Base-by-base conservation (phyloP, 2,888 invertebrate genomes). In the Euplexia lucipara region DNA sequence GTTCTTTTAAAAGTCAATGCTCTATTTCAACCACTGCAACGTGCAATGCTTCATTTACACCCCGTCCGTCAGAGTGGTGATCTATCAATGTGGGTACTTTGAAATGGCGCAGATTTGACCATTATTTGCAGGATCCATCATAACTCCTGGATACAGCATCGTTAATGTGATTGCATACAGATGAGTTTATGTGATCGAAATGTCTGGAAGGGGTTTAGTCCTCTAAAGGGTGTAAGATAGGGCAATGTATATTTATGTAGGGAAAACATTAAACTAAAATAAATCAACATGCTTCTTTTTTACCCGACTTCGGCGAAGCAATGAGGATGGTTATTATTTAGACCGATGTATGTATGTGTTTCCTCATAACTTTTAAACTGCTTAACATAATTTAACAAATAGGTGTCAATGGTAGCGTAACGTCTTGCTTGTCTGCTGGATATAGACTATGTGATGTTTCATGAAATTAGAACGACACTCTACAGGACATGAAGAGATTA, bases 41-140 rank as follows among this genome's bases (percentile, higher is more conserved):
- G 37, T 16, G 8, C 32, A 34, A 22, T 37, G 26, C 32, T 42
- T 45, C 45, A 62, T 76, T 70, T 54, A n/a, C 14, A 39, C n/a
- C 30, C 22, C 45, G 44, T 42, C 64, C 9, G 20, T 62, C 72
- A 56, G 42, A 52, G 20, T 26, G 49, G 77, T 51, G 41, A 71
- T 71, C 44, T 52, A 64, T 77, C 64, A 63, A 52, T 18, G 51
- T 52, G 22, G 39, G 12, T 45, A 58, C 39, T 60, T 44, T 20
- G 10, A 42, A 77, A 77, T 54, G 64, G 44, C 37, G 47, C 30
- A 39, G 20, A 61, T 63, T 65, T 22, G 59, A 49, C 66, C 47
- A 57, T 56, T 63, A 77, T 53, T 44, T 72, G 65, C 73, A 72
- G 73, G 20, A 56, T 56, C 47, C 47, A 57, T 77, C 73, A 63